These are phyloP conservation scores for Drosophila melanica DNA, from an alignment of 1,140 invertebrate species.

Conservation along the genomic window DNA sequence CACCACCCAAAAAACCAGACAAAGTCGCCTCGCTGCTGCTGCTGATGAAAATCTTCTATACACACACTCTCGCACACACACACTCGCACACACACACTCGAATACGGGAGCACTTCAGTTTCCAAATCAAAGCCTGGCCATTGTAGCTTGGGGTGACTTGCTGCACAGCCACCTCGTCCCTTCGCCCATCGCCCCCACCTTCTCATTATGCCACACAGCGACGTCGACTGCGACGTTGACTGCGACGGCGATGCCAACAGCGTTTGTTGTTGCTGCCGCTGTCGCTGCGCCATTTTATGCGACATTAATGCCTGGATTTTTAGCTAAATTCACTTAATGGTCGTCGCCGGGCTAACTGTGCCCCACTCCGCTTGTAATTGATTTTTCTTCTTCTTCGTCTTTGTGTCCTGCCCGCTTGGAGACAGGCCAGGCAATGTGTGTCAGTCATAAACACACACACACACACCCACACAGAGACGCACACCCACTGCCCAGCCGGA, in stretches of 20 bases:
- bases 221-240: constrained; percentile 18
- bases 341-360: constrained; percentile 13
- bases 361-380: constrained; percentile 52
- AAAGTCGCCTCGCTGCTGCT: constrained; percentile 61
- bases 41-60: constrained; percentile 75
- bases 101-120: constrained; percentile 65
- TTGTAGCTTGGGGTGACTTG: constrained; percentile 61
- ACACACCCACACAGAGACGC: neutral
- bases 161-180: constrained; percentile 21
- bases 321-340: constrained; percentile 73
- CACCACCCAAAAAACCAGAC: constrained; percentile 74
- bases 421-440: constrained; percentile 52
- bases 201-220: constrained; percentile 61
- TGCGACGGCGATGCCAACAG: neutral
- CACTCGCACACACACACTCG: constrained; percentile 18
- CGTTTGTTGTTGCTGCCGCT: constrained; percentile 6
- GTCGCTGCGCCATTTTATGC: constrained; percentile 34
- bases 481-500: constrained; percentile 3
- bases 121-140: constrained; percentile 68
- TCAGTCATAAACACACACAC: constrained; percentile 29
- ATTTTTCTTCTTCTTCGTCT: constrained; percentile 44
- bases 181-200: neutral
- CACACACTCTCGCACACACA: constrained; percentile 35
- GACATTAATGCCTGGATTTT: constrained; percentile 61
- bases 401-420: constrained; percentile 34